Evolutionary conservation across 2,113 vertebrate genomes (phyloP), one percentile per base, ranked within the genome.

Genomic region (Eubucco bourcierii): DNA sequence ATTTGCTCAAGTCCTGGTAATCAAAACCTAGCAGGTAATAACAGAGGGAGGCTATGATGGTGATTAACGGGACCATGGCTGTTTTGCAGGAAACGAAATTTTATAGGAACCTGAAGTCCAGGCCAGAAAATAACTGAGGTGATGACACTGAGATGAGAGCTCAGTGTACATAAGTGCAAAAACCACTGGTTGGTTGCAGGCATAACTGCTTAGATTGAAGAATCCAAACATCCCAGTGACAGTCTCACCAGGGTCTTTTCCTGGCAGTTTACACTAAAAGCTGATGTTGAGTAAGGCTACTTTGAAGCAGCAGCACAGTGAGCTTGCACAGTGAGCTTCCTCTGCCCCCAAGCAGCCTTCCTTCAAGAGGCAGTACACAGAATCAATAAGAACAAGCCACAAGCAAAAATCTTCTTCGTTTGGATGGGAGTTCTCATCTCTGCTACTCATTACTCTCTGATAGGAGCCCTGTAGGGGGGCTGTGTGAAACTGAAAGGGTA

Each of bases 1-100:
- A 68, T 95, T 94, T 95, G 53, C 82, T 82, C 79, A 86, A 84
- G 85, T 86, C 52, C 53, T 84, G 68, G 39, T 87, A 95, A 93
- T 94, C 95, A 96, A 88, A 93, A 46, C 72, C 55, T 82, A 87
- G 78, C 74, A 90, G 85, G 60, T 89, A 89, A 85, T 87, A 77
- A 89, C 23, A 56, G 93, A 85, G 73, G 19, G 58, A 82, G 79
- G 76, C 89, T 70, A 72, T 61, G 60, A 59, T 58, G 86, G 67
- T 95, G 90, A 88, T 94, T 74, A 94, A 67, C 75, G 61, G 39
- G 86, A 80, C 47, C 47, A 39, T 19, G 37, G 80, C 37, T 95
- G 80, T 66, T 92, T 88, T 88, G 60, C 41, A 92, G 87, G 68
- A 89, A 80, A 61, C 79, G 58, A 94, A 75, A 72, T 94, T 86